A percentile compares a stretch with the other conserved stretches of the same genome.
Evolutionary conservation across 2,797 vertebrate genomes (phyloP).

Genomic region (Sorex maritimensis): DNA sequence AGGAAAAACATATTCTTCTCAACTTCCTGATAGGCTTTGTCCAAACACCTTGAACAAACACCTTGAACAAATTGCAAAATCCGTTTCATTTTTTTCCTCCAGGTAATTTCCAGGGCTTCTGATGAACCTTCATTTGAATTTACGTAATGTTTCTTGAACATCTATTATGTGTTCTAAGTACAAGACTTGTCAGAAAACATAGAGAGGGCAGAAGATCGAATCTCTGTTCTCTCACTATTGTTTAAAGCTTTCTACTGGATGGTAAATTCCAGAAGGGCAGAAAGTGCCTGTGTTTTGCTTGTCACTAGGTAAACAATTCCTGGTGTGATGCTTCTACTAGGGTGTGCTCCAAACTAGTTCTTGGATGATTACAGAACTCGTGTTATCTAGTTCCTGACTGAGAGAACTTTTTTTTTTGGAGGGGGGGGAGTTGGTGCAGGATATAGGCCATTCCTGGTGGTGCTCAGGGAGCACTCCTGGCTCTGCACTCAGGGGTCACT

Average conservation of each 20-base stretch:
- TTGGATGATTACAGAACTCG: background rate
- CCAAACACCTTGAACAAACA: conserved; percentile 56
- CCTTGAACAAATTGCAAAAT: conserved; percentile 69
- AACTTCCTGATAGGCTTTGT: conserved; percentile 68
- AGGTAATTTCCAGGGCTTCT: conserved; percentile 58
- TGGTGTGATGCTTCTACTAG: too few relatives aligned
- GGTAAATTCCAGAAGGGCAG: conserved; percentile 16
- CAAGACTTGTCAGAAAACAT: background rate
- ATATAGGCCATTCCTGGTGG: too few relatives aligned
- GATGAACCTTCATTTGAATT: conserved; percentile 6
- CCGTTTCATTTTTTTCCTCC: conserved; percentile 4
- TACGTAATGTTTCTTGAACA: conserved; percentile 38
- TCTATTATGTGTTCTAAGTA: background rate
- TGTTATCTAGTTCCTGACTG: background rate
- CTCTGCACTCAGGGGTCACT: too few relatives aligned
- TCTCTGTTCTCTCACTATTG: conserved; percentile 1
- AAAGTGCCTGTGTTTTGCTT: background rate
- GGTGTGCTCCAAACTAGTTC: background rate
- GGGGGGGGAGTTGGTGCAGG: too few relatives aligned
- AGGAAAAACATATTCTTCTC: conserved; percentile 56
- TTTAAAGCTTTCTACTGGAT: conserved; percentile 38
- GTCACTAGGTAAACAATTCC: background rate
- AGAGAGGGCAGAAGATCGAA: background rate
- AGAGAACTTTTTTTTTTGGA: background rate
- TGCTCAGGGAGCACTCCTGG: too few relatives aligned